Evolutionary conservation across 2,113 vertebrate genomes (phyloP).

Genomic region (Clinocottus analis): DNA sequence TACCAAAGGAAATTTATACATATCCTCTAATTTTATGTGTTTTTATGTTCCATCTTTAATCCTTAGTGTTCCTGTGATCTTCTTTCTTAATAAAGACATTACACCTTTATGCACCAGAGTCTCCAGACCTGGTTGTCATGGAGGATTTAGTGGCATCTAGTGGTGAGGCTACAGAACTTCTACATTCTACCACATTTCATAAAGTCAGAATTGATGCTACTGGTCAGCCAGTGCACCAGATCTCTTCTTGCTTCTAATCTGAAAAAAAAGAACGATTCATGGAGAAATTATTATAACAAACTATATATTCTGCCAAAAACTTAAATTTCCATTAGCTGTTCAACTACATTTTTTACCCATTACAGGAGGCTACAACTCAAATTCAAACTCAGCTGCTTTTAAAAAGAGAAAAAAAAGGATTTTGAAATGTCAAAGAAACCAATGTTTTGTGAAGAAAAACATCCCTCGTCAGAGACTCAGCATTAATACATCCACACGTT

Average conservation of each 20-base stretch:
- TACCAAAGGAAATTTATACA: too few relatives aligned
- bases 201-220: not conserved
- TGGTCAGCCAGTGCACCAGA: not conserved
- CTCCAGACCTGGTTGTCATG: not conserved
- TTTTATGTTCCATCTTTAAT: too few relatives aligned
- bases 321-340: not conserved
- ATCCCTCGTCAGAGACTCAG: not conserved
- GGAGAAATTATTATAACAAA: not conserved
- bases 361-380: conserved; percentile 22
- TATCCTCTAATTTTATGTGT: too few relatives aligned
- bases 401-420: conserved; percentile 17
- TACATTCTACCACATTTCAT: too few relatives aligned
- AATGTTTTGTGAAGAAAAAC: not conserved
- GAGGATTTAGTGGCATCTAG: not conserved
- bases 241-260: not conserved
- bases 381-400: conserved; percentile 42
- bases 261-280: not conserved
- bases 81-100: not conserved
- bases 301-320: not conserved
- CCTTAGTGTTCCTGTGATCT: too few relatives aligned
- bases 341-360: not conserved
- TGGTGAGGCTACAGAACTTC: not conserved
- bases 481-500: not conserved
- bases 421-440: not conserved
- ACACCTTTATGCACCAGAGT: not conserved